Base-by-base conservation (phyloP, 1,140 invertebrate genomes). In the Teleopsis dalmanni region DNA sequence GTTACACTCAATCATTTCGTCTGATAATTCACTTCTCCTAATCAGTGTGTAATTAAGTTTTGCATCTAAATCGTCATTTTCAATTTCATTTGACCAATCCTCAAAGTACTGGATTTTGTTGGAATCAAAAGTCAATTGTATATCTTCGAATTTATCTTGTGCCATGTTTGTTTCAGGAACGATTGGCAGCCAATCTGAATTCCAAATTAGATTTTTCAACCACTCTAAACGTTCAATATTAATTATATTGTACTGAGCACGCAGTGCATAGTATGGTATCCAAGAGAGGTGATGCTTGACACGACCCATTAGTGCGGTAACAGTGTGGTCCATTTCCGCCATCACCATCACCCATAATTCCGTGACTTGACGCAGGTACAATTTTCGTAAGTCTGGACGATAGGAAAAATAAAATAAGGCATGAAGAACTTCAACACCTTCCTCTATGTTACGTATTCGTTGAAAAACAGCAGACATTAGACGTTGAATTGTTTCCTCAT, bases 31-130 rank as follows among this genome's bases (percentile, higher is more conserved):
- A 59, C 81, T 85, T 23, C 79, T 78, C 36, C 76, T 73, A 74
- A 92, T 82, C 34, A 92, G 63, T 11, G 83, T 81, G 38, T 79
- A n/a, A n/a, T n/a, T n/a, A n/a, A n/a, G n/a, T n/a, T n/a, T n/a
- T n/a, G n/a, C n/a, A n/a, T n/a, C n/a, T n/a, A n/a, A n/a, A n/a
- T n/a, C n/a, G 14, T 27, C 35, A 37, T 7, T 14, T n/a, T n/a
- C n/a, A n/a, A n/a, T n/a, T n/a, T n/a, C n/a, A n/a, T n/a, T n/a
- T n/a, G n/a, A n/a, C n/a, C n/a, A n/a, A n/a, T n/a, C n/a, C n/a
- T n/a, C n/a, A n/a, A n/a, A n/a, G n/a, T n/a, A n/a, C n/a, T n/a
- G n/a, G n/a, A n/a, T n/a, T n/a, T n/a, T n/a, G n/a, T n/a, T n/a
- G n/a, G n/a, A n/a, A n/a, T n/a, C n/a, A n/a, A n/a, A n/a, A n/a